Percentiles rank a stretch among this genome's conserved stretches.
phyloP scores from a whole-genome alignment of 2,113 vertebrate genomes.

The Poeciliopsis turrubarensis region DNA sequence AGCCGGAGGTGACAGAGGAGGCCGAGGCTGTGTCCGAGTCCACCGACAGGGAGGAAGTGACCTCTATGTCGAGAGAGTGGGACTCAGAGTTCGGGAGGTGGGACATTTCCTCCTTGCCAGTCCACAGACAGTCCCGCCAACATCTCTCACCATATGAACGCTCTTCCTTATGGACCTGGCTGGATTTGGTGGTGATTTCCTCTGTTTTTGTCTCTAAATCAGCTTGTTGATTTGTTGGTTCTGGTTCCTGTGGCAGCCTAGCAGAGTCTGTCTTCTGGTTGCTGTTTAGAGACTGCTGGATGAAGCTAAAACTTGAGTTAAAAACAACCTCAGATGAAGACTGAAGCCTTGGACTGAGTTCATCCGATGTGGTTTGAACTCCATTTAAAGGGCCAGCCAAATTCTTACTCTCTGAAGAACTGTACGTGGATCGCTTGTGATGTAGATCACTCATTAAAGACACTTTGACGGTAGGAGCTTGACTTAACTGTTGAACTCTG shows the following conservation, averaged over 20 bases:
- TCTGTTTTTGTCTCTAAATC: conserved; percentile 27
- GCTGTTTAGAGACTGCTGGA: conserved; percentile 81
- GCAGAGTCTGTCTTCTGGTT: conserved; percentile 32
- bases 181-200: conserved; percentile 1
- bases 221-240: conserved; percentile 18
- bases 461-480: conserved; percentile 24
- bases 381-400: not conserved
- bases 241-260: not conserved
- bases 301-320: conserved; percentile 91
- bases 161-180: conserved; percentile 37
- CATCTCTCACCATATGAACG: conserved; percentile 27
- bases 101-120: conserved; percentile 22
- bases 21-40: conserved; percentile 77
- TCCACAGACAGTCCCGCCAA: conserved; percentile 63
- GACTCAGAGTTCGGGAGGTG: conserved; percentile 63
- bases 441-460: conserved; percentile 34
- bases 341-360: conserved; percentile 1
- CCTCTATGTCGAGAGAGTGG: conserved; percentile 72
- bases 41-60: conserved; percentile 72
- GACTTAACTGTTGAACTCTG: conserved; percentile 35
- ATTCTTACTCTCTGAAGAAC: conserved; percentile 24
- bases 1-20: conserved; percentile 85
- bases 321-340: conserved; percentile 64
- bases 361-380: conserved; percentile 12
- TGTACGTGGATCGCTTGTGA: conserved; percentile 11